Percentiles rank a stretch among this genome's conserved stretches.
These are phyloP conservation scores for Trigoniulus corallinus DNA, from an alignment of 1,140 invertebrate species.

Conservation along the genomic window DNA sequence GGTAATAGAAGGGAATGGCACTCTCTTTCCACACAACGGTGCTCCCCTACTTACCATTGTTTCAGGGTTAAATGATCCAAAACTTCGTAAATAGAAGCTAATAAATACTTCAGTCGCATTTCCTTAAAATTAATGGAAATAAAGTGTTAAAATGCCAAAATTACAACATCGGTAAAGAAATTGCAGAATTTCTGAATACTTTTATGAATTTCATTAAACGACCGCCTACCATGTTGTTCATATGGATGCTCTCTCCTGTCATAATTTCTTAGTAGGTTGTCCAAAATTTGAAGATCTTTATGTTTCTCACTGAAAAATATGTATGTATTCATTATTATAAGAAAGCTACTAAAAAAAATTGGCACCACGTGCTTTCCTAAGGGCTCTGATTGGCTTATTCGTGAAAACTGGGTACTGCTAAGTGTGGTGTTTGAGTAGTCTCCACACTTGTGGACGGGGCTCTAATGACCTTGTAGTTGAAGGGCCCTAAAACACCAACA, in stretches of 20 bases:
- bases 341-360: too few species aligned
- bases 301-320: background rate
- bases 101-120: constrained; percentile 28
- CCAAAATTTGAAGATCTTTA: background rate
- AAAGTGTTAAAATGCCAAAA: background rate
- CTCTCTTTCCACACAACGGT: too few species aligned
- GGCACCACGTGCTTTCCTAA: too few species aligned
- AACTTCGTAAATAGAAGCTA: constrained; percentile 33
- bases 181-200: background rate
- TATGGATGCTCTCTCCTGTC: background rate
- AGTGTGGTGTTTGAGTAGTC: too few species aligned
- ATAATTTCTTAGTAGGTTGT: background rate
- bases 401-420: too few species aligned
- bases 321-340: too few species aligned
- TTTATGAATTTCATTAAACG: background rate
- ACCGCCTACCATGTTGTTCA: too few species aligned
- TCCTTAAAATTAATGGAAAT: constrained; percentile 9
- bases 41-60: constrained; percentile 37
- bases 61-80: constrained; percentile 33
- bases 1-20: too few species aligned
- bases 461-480: too few species aligned
- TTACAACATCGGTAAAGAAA: background rate
- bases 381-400: too few species aligned
- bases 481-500: too few species aligned
- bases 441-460: too few species aligned